These are phyloP conservation scores for Atopsyche davidsoni DNA, from an alignment of 1,140 invertebrate species.

Conservation along the genomic window DNA sequence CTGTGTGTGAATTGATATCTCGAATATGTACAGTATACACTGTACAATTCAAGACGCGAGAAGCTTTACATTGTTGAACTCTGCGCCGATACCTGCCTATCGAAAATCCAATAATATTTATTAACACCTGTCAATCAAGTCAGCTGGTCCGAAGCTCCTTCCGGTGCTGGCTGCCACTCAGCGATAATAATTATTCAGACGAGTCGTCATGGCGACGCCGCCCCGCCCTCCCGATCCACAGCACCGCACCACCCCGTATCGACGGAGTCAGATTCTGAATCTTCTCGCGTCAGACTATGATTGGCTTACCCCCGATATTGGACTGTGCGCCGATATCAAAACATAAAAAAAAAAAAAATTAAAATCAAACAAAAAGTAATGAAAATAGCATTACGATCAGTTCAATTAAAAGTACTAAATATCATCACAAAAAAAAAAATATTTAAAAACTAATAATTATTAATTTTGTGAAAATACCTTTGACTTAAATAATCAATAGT, in stretches of 20 bases:
- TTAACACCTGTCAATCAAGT: conserved; percentile 23
- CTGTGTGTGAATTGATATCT: too few relatives aligned
- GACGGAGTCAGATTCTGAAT: conserved; percentile 23
- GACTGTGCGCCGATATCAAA: conserved; percentile 2
- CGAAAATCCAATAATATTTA: too few relatives aligned
- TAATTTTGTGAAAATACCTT: too few relatives aligned
- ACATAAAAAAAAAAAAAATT: not conserved
- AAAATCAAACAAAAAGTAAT: too few relatives aligned
- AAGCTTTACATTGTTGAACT: too few relatives aligned
- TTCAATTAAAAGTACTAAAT: too few relatives aligned
- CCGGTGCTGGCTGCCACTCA: conserved; percentile 24
- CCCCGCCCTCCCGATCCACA: not conserved
- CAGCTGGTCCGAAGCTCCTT: conserved; percentile 16
- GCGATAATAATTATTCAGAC: conserved; percentile 32
- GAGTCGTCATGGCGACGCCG: conserved; percentile 26
- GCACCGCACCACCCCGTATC: conserved; percentile 10
- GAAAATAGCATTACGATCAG: too few relatives aligned
- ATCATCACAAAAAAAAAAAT: not conserved
- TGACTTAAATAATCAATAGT: too few relatives aligned
- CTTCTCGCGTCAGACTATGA: conserved; percentile 20
- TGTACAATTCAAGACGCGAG: too few relatives aligned
- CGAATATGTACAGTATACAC: too few relatives aligned
- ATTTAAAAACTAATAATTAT: conserved; percentile 8
- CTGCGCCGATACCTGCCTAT: too few relatives aligned
- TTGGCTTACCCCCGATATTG: conserved; percentile 16